Conservation (phyloP, 2,113 vertebrate species). For the Colius striatus region DNA sequence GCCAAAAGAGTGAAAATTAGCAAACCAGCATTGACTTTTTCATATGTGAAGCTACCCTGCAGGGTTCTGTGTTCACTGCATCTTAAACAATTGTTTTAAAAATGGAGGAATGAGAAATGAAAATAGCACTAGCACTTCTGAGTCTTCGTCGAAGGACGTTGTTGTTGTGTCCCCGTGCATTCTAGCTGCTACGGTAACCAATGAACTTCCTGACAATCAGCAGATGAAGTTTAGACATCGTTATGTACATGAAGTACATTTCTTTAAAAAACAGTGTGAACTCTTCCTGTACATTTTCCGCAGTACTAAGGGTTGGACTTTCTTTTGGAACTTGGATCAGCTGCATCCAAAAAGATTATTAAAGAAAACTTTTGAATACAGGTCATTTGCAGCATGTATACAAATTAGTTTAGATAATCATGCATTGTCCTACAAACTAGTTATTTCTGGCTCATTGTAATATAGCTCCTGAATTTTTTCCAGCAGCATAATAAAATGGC, state of each 20-base stretch:
- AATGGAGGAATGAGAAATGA: conserved; percentile 63
- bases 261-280: conserved; percentile 10
- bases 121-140: conserved; percentile 60
- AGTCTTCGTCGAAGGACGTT: conserved; percentile 53
- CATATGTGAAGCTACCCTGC: conserved; percentile 61
- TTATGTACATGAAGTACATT: conserved; percentile 79
- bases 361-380: conserved; percentile 73
- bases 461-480: conserved; percentile 89
- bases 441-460: conserved; percentile 88
- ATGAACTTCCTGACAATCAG: conserved; percentile 33
- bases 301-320: conserved; percentile 69
- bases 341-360: conserved; percentile 74
- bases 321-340: conserved; percentile 75
- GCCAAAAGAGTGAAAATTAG: conserved; percentile 72
- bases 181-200: conserved; percentile 73
- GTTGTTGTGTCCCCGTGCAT: conserved; percentile 30
- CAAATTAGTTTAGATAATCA: conserved; percentile 84
- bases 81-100: conserved; percentile 51
- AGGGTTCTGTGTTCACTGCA: conserved; percentile 61
- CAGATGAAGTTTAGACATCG: conserved; percentile 67
- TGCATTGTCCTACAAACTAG: conserved; percentile 86
- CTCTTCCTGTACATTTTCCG: conserved; percentile 79
- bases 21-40: conserved; percentile 48
- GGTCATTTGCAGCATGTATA: conserved; percentile 84
- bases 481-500: conserved; percentile 94